phyloP scores from a whole-genome alignment of 2,113 vertebrate genomes.

The Urocynchramus pylzowi region DNA sequence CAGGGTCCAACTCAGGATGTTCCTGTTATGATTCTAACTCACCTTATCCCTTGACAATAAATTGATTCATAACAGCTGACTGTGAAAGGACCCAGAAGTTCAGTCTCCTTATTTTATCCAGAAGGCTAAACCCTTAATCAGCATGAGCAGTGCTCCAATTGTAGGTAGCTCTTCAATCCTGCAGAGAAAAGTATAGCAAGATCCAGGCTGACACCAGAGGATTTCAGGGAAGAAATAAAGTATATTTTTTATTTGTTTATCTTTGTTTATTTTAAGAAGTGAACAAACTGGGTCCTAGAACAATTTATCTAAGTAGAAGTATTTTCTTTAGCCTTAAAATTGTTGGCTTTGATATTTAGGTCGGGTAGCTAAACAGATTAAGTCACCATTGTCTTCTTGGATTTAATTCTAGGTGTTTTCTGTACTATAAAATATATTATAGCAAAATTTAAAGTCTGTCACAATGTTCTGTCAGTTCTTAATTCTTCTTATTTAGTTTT shows the following conservation, averaged over 20 bases:
- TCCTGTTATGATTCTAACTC: background rate
- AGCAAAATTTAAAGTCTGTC: background rate
- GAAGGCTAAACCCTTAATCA: background rate
- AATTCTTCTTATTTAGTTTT: background rate
- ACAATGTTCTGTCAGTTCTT: background rate
- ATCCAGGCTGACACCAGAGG: background rate
- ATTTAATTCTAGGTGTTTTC: background rate
- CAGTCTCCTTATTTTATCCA: background rate
- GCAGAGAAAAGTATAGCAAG: background rate
- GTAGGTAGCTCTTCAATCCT: background rate
- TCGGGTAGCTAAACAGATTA: background rate
- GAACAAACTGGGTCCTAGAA: background rate
- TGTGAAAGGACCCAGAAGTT: background rate
- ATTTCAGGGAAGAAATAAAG: background rate
- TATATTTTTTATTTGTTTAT: background rate
- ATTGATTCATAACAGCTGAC: background rate
- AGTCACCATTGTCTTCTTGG: background rate
- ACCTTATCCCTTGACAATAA: background rate
- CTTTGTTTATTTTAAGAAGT: background rate
- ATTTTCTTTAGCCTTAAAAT: background rate
- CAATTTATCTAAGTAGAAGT: background rate
- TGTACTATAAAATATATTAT: background rate
- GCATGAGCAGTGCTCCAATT: background rate
- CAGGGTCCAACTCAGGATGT: background rate
- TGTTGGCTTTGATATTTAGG: background rate